These are phyloP conservation scores for Semnornis frantzii DNA, from an alignment of 2,113 vertebrate genomes.

Conservation along the genomic window DNA sequence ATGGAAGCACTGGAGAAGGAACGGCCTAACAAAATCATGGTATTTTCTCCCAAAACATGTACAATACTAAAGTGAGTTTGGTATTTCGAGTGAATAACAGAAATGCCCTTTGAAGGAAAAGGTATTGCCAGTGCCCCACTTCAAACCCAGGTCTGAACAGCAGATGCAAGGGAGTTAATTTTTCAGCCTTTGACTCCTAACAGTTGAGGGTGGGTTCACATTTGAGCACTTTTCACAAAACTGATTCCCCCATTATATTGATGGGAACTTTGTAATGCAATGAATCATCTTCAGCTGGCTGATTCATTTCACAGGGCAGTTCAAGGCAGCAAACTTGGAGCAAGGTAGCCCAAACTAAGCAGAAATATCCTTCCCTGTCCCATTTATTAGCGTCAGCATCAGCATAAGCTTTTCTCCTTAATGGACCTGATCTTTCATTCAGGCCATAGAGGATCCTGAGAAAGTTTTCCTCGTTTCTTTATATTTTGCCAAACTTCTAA, in stretches of 20 bases:
- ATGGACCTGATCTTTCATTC: conserved; percentile 67
- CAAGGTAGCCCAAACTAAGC: conserved; percentile 63
- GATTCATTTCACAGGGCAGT: conserved; percentile 53
- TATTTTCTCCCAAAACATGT: background rate
- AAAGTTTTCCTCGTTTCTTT: conserved; percentile 69
- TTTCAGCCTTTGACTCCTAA: conserved; percentile 17
- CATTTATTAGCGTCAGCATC: conserved; percentile 63
- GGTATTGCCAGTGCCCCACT: background rate
- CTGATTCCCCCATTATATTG: conserved; percentile 35
- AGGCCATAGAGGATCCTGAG: conserved; percentile 71
- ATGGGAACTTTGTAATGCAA: conserved; percentile 48
- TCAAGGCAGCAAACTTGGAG: conserved; percentile 36
- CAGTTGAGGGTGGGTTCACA: background rate
- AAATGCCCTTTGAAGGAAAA: background rate
- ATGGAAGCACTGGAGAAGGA: background rate
- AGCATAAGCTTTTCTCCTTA: conserved; percentile 68
- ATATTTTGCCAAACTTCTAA: conserved; percentile 59
- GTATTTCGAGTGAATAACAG: background rate
- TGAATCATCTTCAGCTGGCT: conserved; percentile 55
- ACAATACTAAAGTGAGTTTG: background rate
- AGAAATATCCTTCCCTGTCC: conserved; percentile 37
- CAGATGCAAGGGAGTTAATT: background rate
- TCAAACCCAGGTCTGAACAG: background rate
- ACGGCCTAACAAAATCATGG: background rate
- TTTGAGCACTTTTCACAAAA: conserved; percentile 30